Evolutionary conservation across 2,113 vertebrate species (phyloP).

Genomic region (Rhadina sibilatrix): DNA sequence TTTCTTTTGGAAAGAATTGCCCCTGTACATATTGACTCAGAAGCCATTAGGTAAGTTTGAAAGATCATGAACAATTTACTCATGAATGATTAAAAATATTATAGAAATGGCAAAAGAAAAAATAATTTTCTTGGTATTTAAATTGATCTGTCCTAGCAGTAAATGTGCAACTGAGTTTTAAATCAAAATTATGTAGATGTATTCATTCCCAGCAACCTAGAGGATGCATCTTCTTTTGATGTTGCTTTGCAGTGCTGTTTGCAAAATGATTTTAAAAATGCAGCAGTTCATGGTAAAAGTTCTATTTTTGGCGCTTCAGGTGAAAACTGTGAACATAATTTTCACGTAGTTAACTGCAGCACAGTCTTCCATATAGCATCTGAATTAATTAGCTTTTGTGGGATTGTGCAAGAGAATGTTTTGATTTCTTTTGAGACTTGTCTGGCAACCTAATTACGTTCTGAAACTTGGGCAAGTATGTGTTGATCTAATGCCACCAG

Average conservation of each 20-base stretch:
- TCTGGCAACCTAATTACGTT: slow-evolving; percentile 20
- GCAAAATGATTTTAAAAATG: not conserved
- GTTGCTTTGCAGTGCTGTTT: not conserved
- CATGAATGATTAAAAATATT: not conserved
- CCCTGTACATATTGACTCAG: slow-evolving; percentile 98
- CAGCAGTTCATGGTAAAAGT: not conserved
- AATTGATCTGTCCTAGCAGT: not conserved
- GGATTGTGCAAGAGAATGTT: slow-evolving; percentile 22
- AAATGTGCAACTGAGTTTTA: not conserved
- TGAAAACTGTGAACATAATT: not conserved
- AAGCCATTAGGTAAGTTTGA: slow-evolving; percentile 92
- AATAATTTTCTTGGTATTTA: not conserved
- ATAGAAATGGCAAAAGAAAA: not conserved
- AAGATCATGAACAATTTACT: not conserved
- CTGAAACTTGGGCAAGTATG: not conserved
- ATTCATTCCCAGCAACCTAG: not conserved
- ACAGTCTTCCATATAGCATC: not conserved
- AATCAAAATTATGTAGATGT: not conserved
- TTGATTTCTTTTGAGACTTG: slow-evolving; percentile 35
- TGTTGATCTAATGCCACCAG: not conserved
- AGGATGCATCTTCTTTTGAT: not conserved
- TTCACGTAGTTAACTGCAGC: not conserved
- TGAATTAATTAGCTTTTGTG: slow-evolving; percentile 22
- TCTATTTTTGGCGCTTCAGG: not conserved
- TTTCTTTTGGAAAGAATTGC: slow-evolving; percentile 98